Conservation (phyloP, 2,113 vertebrate genomes). For the Rafetus swinhoei region DNA sequence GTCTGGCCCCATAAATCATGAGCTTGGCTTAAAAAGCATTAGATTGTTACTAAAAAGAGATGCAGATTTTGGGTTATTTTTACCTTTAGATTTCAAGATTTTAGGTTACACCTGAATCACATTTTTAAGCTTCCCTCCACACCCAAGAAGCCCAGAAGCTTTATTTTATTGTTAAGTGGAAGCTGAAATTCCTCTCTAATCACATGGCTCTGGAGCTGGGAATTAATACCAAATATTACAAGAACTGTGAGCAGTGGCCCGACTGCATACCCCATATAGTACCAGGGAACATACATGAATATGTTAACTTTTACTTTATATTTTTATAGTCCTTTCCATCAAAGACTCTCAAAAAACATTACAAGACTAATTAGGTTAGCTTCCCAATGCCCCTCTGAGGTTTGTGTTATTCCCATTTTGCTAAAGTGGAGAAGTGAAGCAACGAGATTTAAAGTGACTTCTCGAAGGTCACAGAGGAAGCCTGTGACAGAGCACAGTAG, state of each 20-base stretch:
- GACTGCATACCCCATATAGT: not conserved
- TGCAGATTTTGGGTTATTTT: not conserved
- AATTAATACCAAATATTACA: not conserved
- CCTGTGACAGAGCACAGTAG: not conserved
- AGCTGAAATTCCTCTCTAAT: not conserved
- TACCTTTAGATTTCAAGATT: not conserved
- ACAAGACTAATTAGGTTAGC: not conserved
- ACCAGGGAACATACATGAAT: not conserved
- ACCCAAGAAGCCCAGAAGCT: not conserved
- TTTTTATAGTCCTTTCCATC: not conserved
- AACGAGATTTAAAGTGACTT: conserved; percentile 9
- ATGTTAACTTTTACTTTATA: fast-evolving
- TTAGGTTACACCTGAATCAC: not conserved
- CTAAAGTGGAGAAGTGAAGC: not conserved
- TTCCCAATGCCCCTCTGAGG: not conserved
- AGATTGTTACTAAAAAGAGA: conserved; percentile 38
- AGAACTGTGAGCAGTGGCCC: not conserved
- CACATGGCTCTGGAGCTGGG: not conserved
- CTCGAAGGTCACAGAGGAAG: not conserved
- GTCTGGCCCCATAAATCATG: not conserved
- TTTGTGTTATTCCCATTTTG: not conserved
- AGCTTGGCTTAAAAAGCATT: conserved; percentile 20
- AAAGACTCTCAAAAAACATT: not conserved
- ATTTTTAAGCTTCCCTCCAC: not conserved
- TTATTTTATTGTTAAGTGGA: not conserved